Conservation (phyloP, 35 echinoderm and acorn worm species). For the Lytechinus pictus region DNA sequence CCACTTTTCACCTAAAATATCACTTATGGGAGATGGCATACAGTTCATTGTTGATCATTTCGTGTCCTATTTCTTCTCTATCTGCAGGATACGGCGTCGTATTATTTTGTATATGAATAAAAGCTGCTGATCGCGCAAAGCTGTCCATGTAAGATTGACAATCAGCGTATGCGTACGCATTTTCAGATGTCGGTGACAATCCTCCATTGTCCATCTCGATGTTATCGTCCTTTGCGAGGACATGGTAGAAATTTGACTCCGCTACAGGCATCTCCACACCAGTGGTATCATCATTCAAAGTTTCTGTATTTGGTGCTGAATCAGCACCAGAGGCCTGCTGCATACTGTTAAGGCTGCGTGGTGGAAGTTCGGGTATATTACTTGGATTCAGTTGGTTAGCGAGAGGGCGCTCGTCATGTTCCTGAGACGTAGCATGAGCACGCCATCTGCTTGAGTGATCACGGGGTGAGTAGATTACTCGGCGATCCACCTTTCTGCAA, state of each 20-base stretch:
- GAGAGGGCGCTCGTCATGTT: too few species aligned
- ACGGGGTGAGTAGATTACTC: too few species aligned
- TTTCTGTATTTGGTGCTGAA: too few species aligned
- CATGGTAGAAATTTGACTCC: background rate
- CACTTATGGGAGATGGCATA: background rate
- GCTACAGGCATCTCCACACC: background rate
- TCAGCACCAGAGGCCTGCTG: too few species aligned
- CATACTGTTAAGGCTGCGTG: too few species aligned
- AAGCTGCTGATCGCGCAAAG: background rate
- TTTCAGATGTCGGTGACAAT: background rate
- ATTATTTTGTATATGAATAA: background rate
- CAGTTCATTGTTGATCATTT: background rate
- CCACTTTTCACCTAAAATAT: background rate
- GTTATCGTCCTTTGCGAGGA: background rate
- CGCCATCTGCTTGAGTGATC: too few species aligned
- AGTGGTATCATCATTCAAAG: too few species aligned
- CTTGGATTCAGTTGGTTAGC: too few species aligned
- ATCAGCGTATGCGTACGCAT: background rate
- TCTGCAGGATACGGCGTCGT: background rate
- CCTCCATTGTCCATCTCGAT: background rate
- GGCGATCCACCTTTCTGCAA: too few species aligned
- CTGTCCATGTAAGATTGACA: background rate
- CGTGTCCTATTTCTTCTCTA: background rate
- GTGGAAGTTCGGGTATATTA: too few species aligned
- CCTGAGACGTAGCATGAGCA: too few species aligned